These are phyloP conservation scores for Zygaena filipendulae DNA, from an alignment of 2,888 invertebrate genomes.

Conservation along the genomic window DNA sequence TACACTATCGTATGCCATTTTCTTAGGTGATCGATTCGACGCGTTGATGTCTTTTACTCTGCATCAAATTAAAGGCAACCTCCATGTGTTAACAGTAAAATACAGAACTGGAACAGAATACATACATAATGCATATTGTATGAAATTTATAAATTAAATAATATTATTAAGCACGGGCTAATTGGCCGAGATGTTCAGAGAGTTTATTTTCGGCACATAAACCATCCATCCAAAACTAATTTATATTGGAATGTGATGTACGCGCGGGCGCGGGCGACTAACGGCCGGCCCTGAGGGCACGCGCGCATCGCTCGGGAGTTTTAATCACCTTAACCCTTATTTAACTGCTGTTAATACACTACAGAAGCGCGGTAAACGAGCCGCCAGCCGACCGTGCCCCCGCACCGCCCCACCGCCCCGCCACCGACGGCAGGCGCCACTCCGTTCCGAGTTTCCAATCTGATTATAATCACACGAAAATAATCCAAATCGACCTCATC, in stretches of 20 bases:
- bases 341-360: slow-evolving; percentile 48
- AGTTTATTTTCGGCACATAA: slow-evolving; percentile 54
- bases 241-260: slow-evolving; percentile 67
- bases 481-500: too few species aligned
- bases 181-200: slow-evolving; percentile 33
- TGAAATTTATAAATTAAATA: too few species aligned
- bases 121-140: too few species aligned
- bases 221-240: slow-evolving; percentile 55
- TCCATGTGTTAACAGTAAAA: too few species aligned
- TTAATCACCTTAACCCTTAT: slow-evolving; percentile 53
- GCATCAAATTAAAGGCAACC: too few species aligned
- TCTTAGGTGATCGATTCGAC: too few species aligned
- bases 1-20: not conserved
- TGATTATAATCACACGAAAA: too few species aligned
- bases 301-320: too few species aligned
- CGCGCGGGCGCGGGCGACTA: slow-evolving; percentile 48
- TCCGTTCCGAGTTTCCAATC: slow-evolving; percentile 13
- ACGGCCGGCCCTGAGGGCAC: slow-evolving; percentile 18
- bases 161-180: slow-evolving; percentile 35
- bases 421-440: slow-evolving; percentile 48
- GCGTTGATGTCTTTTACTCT: too few species aligned
- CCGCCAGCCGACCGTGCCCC: slow-evolving; percentile 20
- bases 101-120: too few species aligned
- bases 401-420: slow-evolving; percentile 5
- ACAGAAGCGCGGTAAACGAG: slow-evolving; percentile 29